Evolutionary conservation across 2,888 invertebrate species (phyloP).

Genomic region (Mycalesis mineus): DNA sequence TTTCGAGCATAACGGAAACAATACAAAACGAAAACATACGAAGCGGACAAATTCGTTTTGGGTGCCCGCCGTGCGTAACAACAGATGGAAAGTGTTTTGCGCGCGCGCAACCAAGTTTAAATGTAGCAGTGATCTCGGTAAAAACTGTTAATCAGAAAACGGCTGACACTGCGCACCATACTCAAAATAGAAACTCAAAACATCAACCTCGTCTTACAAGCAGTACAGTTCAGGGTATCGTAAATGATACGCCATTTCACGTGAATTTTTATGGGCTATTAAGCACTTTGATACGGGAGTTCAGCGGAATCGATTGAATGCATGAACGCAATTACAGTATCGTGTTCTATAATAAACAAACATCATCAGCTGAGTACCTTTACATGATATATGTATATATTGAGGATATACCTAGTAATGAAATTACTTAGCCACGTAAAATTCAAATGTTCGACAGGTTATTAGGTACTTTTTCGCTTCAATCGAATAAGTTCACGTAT

Average conservation of each 20-base stretch:
- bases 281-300: constrained; percentile 45
- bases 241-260: constrained; percentile 47
- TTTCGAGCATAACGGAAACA: constrained; percentile 27
- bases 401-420: too few relatives aligned
- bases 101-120: constrained; percentile 35
- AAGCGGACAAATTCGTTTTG: constrained; percentile 34
- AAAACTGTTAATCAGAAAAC: constrained; percentile 59
- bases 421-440: too few relatives aligned
- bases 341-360: constrained; percentile 41
- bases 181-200: constrained; percentile 59
- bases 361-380: background rate
- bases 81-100: constrained; percentile 45
- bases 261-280: constrained; percentile 55
- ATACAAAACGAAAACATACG: constrained; percentile 36
- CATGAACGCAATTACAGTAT: constrained; percentile 30
- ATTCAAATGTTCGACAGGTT: too few relatives aligned
- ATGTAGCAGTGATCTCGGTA: constrained; percentile 47
- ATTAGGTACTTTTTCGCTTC: background rate
- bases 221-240: constrained; percentile 46
- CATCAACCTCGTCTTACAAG: constrained; percentile 39
- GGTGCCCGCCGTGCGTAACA: constrained; percentile 44
- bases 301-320: constrained; percentile 35
- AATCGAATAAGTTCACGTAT: background rate
- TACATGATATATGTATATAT: background rate
- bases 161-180: constrained; percentile 45